Evolutionary conservation across 2,888 invertebrate species (phyloP).

Genomic region (Scaptomyza caliginosa): DNA sequence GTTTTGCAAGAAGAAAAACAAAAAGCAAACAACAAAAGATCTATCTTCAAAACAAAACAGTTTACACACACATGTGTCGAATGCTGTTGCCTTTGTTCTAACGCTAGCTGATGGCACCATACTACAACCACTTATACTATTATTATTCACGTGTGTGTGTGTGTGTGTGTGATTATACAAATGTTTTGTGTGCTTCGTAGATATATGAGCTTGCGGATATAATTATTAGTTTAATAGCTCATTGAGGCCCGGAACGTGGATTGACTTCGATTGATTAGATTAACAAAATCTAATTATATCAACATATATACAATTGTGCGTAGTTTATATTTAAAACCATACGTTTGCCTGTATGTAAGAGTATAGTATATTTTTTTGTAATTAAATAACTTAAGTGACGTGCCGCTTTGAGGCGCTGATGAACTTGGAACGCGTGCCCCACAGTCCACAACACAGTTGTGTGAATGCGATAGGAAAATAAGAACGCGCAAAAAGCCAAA

Average conservation of each 20-base stretch:
- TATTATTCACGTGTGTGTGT: background rate
- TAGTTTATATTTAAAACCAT: conserved; percentile 45
- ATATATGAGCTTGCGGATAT: background rate
- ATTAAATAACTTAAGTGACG: conserved; percentile 22
- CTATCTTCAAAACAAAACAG: conserved; percentile 25
- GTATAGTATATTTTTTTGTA: conserved; percentile 5
- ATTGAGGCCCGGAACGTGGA: conserved; percentile 4
- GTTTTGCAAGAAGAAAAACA: conserved; percentile 20
- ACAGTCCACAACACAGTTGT: background rate
- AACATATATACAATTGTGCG: conserved; percentile 2
- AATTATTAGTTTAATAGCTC: conserved; percentile 37
- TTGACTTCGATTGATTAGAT: conserved; percentile 39
- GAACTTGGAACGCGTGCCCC: conserved; percentile 54
- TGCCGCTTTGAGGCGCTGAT: conserved; percentile 19
- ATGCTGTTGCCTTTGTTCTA: conserved; percentile 14
- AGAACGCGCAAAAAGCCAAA: conserved; percentile 11
- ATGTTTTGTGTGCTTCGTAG: background rate
- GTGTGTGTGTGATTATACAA: conserved; percentile 5
- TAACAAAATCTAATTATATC: conserved; percentile 30
- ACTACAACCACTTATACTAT: conserved; percentile 20
- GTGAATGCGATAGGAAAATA: background rate
- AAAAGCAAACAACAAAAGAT: conserved; percentile 17
- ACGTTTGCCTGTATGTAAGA: background rate
- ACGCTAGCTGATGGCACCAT: conserved; percentile 2
- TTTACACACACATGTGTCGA: conserved; percentile 19